A percentile compares a stretch with the other conserved stretches of the same genome.
Evolutionary conservation across 2,113 vertebrate genomes (phyloP).

Genomic region (Microcebus griseorufus): DNA sequence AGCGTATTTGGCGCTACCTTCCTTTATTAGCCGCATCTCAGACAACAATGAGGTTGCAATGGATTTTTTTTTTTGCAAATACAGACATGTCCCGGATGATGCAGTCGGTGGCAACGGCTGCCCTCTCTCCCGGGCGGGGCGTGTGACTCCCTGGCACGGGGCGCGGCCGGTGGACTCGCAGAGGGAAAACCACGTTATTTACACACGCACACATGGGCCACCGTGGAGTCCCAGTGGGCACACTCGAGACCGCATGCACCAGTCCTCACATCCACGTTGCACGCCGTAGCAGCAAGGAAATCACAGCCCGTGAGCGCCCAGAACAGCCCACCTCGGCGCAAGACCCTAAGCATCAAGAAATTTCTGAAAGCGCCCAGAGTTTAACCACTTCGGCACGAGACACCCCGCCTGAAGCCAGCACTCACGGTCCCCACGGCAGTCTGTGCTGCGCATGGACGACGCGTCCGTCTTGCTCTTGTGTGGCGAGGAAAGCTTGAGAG

Average conservation of each 20-base stretch:
- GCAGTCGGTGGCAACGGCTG: not conserved
- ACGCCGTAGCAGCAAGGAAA: not conserved
- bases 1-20: slow-evolving; percentile 84
- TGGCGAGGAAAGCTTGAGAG: too few relatives aligned
- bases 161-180: too few relatives aligned
- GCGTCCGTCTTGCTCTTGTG: too few relatives aligned
- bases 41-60: slow-evolving; percentile 78
- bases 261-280: not conserved
- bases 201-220: not conserved
- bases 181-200: too few relatives aligned
- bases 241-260: not conserved
- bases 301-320: not conserved
- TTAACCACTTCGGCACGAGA: not conserved
- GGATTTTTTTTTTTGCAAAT: slow-evolving; percentile 68
- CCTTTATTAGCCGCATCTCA: slow-evolving; percentile 86
- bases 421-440: too few relatives aligned
- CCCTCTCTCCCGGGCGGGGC: not conserved
- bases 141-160: not conserved
- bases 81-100: slow-evolving; percentile 54
- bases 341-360: rapidly evolving
- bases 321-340: rapidly evolving
- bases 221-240: too few relatives aligned
- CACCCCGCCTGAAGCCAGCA: too few relatives aligned
- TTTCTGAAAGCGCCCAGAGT: not conserved
- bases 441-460: too few relatives aligned